Conservation (phyloP, 1,140 invertebrate genomes). For the Aphelenchoides fujianensis region DNA sequence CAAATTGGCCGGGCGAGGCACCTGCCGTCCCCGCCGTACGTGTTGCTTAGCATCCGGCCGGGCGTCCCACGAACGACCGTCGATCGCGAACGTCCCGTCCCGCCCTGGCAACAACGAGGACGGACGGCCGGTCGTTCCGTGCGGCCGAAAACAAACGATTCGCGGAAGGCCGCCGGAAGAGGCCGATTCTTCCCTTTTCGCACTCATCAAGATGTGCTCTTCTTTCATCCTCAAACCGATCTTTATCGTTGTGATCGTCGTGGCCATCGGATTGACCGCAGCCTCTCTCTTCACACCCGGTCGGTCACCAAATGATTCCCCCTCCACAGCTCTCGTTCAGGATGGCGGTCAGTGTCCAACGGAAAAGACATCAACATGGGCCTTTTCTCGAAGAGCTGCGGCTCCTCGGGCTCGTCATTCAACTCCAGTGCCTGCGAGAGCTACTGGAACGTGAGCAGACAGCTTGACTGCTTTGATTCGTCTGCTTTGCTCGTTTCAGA, state of each 20-base stretch:
- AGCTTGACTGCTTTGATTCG: not conserved
- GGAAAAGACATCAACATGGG: conserved; percentile 2
- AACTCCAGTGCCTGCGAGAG: conserved; percentile 4
- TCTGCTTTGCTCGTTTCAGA: conserved; percentile 10
- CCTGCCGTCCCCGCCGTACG: too few species aligned
- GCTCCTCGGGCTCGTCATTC: conserved; percentile 1
- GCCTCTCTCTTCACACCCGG: conserved; percentile 14
- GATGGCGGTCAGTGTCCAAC: not conserved
- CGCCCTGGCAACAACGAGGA: too few species aligned
- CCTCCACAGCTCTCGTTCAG: too few species aligned
- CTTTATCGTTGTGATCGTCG: not conserved
- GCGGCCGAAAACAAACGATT: too few species aligned
- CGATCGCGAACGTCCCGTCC: too few species aligned
- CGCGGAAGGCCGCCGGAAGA: too few species aligned
- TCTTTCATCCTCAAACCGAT: conserved; percentile 17
- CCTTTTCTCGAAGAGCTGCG: not conserved
- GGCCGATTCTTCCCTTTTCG: too few species aligned
- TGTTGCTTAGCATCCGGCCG: too few species aligned
- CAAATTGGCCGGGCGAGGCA: too few species aligned
- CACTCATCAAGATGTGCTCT: conserved; percentile 11
- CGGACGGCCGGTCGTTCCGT: too few species aligned
- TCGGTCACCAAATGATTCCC: too few species aligned
- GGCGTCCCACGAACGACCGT: too few species aligned
- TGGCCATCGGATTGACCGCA: conserved; percentile 6
- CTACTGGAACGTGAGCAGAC: conserved; percentile 1